These are phyloP conservation scores for Tipula lateralis DNA, from an alignment of 2,888 invertebrate genomes.

Conservation along the genomic window DNA sequence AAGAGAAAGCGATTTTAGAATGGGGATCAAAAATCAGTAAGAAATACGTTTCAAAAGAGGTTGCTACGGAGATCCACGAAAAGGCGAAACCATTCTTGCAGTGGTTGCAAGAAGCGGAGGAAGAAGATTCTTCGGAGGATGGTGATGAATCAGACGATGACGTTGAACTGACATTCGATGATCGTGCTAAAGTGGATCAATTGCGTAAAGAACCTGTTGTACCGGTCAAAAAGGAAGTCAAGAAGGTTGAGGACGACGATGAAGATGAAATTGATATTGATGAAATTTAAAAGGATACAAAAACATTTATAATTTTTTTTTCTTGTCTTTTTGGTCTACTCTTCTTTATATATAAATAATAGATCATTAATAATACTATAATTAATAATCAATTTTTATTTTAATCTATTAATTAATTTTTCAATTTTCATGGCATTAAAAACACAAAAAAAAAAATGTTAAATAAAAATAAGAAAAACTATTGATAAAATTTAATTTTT, in stretches of 20 bases:
- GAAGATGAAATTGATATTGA: constrained; percentile 87
- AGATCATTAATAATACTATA: background rate
- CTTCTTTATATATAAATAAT: constrained; percentile 11
- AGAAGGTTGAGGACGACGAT: constrained; percentile 60
- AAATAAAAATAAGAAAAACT: background rate
- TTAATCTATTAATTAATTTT: constrained; percentile 6
- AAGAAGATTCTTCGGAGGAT: constrained; percentile 77
- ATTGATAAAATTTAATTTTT: background rate
- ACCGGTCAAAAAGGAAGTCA: constrained; percentile 45
- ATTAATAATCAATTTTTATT: constrained; percentile 24
- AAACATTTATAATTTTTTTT: background rate
- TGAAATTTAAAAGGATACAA: constrained; percentile 69
- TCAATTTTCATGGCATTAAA: constrained; percentile 4
- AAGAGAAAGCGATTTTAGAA: constrained; percentile 88
- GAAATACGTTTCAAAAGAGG: constrained; percentile 88
- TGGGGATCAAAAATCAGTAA: constrained; percentile 94
- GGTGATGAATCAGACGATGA: constrained; percentile 56
- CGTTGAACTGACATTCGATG: constrained; percentile 79
- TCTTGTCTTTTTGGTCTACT: background rate
- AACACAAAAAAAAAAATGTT: background rate
- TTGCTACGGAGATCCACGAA: constrained; percentile 85
- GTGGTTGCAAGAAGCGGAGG: constrained; percentile 97
- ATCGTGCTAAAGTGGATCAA: constrained; percentile 73
- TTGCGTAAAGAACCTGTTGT: constrained; percentile 59
- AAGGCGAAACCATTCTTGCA: constrained; percentile 90